Evolutionary conservation across 2,888 invertebrate genomes (phyloP).

Genomic region (Junonia oenone): DNA sequence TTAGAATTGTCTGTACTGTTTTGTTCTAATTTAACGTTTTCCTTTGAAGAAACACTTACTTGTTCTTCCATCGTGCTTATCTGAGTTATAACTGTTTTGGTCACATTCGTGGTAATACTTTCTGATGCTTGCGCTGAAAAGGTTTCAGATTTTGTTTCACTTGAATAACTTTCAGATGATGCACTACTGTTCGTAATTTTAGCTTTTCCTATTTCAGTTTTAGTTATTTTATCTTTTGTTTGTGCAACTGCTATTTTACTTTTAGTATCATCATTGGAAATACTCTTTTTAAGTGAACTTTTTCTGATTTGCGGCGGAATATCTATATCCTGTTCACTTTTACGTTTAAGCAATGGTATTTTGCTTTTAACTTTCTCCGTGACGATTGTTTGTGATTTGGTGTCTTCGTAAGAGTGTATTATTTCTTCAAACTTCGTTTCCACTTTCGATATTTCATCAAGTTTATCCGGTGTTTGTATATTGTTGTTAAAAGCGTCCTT

Average conservation of each 20-base stretch:
- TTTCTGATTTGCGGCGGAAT: conserved; percentile 26
- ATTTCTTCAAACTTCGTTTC: conserved; percentile 65
- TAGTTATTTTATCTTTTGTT: conserved; percentile 5
- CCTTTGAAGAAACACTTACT: neutral
- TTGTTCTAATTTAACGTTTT: neutral
- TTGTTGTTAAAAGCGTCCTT: conserved; percentile 13
- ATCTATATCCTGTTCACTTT: conserved; percentile 46
- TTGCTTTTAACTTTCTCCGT: conserved; percentile 45
- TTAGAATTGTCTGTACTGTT: neutral
- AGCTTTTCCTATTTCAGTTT: neutral
- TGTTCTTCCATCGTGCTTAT: neutral
- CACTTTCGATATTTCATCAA: conserved; percentile 51
- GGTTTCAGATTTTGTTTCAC: conserved; percentile 1
- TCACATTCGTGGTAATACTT: conserved; percentile 1
- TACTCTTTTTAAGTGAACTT: conserved; percentile 27
- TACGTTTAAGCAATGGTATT: conserved; percentile 54
- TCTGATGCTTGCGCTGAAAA: neutral
- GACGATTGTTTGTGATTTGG: conserved; percentile 38
- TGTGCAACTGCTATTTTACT: conserved; percentile 9
- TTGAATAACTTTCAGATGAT: neutral
- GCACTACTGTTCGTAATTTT: neutral
- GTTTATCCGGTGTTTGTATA: conserved; percentile 36
- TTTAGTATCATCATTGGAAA: conserved; percentile 25
- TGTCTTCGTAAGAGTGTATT: conserved; percentile 60
- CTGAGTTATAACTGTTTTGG: conserved; percentile 5